A percentile compares a stretch with the other conserved stretches of the same genome.
Conservation (phyloP, 2,888 invertebrate species). For the Ochropacha duplaris region DNA sequence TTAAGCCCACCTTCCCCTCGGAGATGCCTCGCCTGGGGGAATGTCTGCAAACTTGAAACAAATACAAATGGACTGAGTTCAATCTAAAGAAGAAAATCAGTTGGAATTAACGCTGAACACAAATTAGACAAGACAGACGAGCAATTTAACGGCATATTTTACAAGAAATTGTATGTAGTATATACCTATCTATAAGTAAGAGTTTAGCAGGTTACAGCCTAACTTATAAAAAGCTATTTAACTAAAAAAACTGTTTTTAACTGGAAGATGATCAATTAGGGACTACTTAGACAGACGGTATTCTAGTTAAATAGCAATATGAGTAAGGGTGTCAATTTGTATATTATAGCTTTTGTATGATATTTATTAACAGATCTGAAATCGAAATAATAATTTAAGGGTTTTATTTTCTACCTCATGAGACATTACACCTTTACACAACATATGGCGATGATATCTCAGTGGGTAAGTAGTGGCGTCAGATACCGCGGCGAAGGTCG, state of each 20-base stretch:
- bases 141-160: not conserved
- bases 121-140: slow-evolving; percentile 46
- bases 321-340: too few species aligned
- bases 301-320: too few species aligned
- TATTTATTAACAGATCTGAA: not conserved
- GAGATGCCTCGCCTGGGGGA: slow-evolving; percentile 61
- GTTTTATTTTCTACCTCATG: too few species aligned
- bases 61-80: slow-evolving; percentile 56
- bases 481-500: too few species aligned
- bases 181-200: not conserved
- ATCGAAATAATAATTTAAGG: not conserved
- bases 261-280: too few species aligned
- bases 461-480: too few species aligned
- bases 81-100: slow-evolving; percentile 67
- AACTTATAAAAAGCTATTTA: not conserved
- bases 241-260: too few species aligned
- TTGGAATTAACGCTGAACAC: slow-evolving; percentile 61
- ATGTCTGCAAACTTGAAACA: slow-evolving; percentile 59
- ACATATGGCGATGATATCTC: too few species aligned
- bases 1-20: slow-evolving; percentile 76
- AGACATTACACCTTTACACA: too few species aligned
- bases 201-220: not conserved
- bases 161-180: not conserved
- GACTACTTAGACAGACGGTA: too few species aligned
- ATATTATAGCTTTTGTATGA: too few species aligned